Base-by-base conservation (phyloP, 2,113 vertebrate genomes). In the Camarhynchus parvulus region DNA sequence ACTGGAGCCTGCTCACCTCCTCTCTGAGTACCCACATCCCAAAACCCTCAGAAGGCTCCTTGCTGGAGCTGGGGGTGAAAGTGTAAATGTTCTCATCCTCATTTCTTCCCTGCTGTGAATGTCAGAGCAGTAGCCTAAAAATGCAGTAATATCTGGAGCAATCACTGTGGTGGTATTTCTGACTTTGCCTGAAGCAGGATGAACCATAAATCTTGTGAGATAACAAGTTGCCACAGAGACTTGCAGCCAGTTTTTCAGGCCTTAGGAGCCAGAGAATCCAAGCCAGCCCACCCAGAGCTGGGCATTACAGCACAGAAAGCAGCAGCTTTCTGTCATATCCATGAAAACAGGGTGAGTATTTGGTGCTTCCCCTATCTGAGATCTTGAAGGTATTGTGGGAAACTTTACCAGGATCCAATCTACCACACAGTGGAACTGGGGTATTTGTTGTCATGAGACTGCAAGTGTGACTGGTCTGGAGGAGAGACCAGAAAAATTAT, bases 221-320 rank as follows among this genome's bases (percentile, higher is more conserved):
- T 72, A 96, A 92, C 22, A 6, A 39, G 47, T 78, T 89, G 24
- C 61, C 52, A 64, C 89, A 89, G 69, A 82, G 69, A 64, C 23
- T 92, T 72, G 23, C 69, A 95, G 73, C 69, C 86, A 94, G 83
- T 96, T 97, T 96, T 95, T 94, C 80, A 91, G 62, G 89, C 89
- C 86, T 72, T 67, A 15, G n/a, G 61, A 90, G 24, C 73, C 0
- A 6, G 17, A 4, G 2, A 21, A 35, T 27, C 39, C 1, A 3
- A 91, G 49, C 31, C 78, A 91, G 82, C 81, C 69, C 62, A 66
- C 70, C 63, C 67, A 52, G 50, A 59, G 31, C 61, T 66, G 73
- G 35, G 76, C 47, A 67, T 24, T n/a, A 33, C 30, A 50, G 47
- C 1, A 2, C 30, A 37, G 55, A 79, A 83, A 70, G 18, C 46